A percentile compares a stretch with the other conserved stretches of the same genome.
phyloP scores from a whole-genome alignment of 2,888 invertebrate species.

The Dolichopus griseipennis region DNA sequence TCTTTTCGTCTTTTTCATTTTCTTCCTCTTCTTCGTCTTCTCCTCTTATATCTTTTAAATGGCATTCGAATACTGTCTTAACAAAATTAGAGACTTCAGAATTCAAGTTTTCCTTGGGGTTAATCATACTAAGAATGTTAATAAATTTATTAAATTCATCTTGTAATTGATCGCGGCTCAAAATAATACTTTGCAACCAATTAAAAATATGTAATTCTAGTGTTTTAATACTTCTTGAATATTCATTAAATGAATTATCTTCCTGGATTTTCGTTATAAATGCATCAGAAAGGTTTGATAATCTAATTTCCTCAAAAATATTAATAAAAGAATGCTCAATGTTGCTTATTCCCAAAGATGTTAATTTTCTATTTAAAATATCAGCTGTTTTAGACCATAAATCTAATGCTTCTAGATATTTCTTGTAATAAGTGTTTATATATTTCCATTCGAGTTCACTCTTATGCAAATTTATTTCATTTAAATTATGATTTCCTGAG shows the following conservation, averaged over 20 bases:
- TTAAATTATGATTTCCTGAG: slow-evolving; percentile 7
- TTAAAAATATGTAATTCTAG: slow-evolving; percentile 24
- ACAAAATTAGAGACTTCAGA: slow-evolving; percentile 30
- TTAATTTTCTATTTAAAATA: slow-evolving; percentile 13
- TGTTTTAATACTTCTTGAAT: slow-evolving; percentile 8
- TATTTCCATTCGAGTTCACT: slow-evolving; percentile 50
- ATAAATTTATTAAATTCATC: slow-evolving; percentile 29
- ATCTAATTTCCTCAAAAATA: slow-evolving; percentile 12
- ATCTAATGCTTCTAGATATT: background rate
- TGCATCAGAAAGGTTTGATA: slow-evolving; percentile 18
- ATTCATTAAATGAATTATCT: slow-evolving; percentile 13
- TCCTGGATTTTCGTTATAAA: slow-evolving; percentile 32
- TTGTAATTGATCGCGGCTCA: slow-evolving; percentile 22
- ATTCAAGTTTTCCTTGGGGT: slow-evolving; percentile 20
- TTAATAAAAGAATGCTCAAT: slow-evolving; percentile 23
- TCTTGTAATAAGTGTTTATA: background rate
- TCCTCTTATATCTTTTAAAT: slow-evolving; percentile 32
- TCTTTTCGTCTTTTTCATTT: slow-evolving; percentile 11
- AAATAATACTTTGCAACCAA: slow-evolving; percentile 31
- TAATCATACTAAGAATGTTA: slow-evolving; percentile 28
- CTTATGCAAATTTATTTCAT: slow-evolving; percentile 38
- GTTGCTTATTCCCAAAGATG: slow-evolving; percentile 13
- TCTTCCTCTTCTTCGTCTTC: slow-evolving; percentile 25
- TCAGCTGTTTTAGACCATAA: background rate
- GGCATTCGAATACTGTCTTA: slow-evolving; percentile 35